Conservation (phyloP, 2,888 invertebrate genomes). For the Andrena marginata region DNA sequence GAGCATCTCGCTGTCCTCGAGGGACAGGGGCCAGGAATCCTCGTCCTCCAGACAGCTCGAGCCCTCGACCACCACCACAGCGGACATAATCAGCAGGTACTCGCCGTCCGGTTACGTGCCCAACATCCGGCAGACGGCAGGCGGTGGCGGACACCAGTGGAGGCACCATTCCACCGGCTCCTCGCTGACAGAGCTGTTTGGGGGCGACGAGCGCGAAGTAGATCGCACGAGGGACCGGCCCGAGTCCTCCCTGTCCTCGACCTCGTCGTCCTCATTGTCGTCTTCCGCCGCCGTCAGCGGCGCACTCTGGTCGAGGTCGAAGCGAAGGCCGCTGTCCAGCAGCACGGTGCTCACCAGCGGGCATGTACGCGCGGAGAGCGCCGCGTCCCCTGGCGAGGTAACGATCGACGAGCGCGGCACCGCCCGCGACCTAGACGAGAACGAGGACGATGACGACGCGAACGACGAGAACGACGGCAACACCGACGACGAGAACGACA, state of each 20-base stretch:
- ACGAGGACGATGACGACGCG: constrained; percentile 84
- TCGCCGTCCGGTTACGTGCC: constrained; percentile 92
- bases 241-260: constrained; percentile 64
- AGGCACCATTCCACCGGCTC: constrained; percentile 65
- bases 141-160: constrained; percentile 58
- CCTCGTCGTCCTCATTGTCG: constrained; percentile 70
- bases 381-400: constrained; percentile 78
- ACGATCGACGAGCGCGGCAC: constrained; percentile 65
- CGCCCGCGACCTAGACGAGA: constrained; percentile 64
- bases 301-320: constrained; percentile 69
- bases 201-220: constrained; percentile 74
- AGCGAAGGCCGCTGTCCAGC: constrained; percentile 71
- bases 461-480: constrained; percentile 82
- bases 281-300: constrained; percentile 61
- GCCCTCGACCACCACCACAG: constrained; percentile 78
- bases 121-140: constrained; percentile 82
- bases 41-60: constrained; percentile 43
- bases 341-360: constrained; percentile 76
- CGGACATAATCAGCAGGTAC: constrained; percentile 91
- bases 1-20: constrained; percentile 65
- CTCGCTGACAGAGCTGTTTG: constrained; percentile 71
- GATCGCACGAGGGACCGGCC: constrained; percentile 64
- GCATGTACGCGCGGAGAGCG: constrained; percentile 73
- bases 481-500: constrained; percentile 77
- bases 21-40: constrained; percentile 65